A percentile compares a stretch with the other conserved stretches of the same genome.
Conservation (phyloP, 2,113 vertebrate genomes). For the Cyanoderma ruficeps region DNA sequence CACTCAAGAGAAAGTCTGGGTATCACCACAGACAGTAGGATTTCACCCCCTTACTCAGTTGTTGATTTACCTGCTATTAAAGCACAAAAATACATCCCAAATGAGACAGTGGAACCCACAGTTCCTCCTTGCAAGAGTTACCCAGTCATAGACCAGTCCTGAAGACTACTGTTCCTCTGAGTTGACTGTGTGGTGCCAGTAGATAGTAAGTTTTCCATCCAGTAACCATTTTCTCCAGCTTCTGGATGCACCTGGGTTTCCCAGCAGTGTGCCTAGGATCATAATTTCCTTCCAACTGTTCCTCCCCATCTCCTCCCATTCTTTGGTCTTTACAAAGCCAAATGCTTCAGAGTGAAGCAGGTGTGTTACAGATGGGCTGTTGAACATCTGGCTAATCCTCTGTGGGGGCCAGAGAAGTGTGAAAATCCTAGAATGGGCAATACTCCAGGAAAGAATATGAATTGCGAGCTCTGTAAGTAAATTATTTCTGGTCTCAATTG, state of each 20-base stretch:
- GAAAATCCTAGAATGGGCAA: constrained; percentile 34
- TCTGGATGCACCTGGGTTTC: not conserved
- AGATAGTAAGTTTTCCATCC: not conserved
- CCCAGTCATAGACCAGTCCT: not conserved
- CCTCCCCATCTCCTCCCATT: not conserved
- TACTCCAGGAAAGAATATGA: not conserved
- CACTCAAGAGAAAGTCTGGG: not conserved
- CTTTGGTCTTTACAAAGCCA: not conserved
- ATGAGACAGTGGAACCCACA: not conserved
- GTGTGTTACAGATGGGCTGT: constrained; percentile 4
- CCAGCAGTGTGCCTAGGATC: not conserved
- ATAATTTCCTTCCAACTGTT: not conserved
- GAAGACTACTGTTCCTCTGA: not conserved
- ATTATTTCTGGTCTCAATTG: not conserved
- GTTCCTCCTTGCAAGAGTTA: not conserved
- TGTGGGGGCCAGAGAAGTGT: not conserved
- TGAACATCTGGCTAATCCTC: constrained; percentile 47
- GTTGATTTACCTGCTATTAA: not conserved
- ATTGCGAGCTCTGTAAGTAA: not conserved
- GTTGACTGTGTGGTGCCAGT: not conserved
- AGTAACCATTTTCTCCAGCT: not conserved
- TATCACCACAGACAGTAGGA: not conserved
- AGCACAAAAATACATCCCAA: not conserved
- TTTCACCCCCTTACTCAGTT: not conserved
- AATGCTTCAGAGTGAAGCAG: not conserved